phyloP scores from a whole-genome alignment of 2,888 invertebrate species.

The Eupithecia pulchellata region DNA sequence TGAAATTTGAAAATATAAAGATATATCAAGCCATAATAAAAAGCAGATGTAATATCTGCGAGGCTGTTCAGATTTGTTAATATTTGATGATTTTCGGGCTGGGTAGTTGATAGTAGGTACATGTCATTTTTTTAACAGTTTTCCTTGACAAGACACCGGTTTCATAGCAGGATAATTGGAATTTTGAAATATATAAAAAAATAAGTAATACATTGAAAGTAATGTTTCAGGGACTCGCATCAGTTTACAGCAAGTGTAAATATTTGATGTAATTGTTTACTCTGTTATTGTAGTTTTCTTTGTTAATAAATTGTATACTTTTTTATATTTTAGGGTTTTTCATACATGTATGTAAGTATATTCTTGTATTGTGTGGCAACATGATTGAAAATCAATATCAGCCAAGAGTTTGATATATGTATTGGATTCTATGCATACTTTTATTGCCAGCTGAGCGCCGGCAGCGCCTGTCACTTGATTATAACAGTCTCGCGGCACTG shows the following conservation, averaged over 20 bases:
- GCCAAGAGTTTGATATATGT: constrained; percentile 30
- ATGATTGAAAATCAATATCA: constrained; percentile 48
- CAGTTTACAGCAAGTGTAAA: too few relatives aligned
- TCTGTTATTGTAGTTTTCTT: too few relatives aligned
- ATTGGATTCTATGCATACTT: constrained; percentile 63
- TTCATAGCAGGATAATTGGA: background rate
- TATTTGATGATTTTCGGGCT: background rate
- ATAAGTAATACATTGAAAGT: background rate
- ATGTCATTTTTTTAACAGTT: background rate
- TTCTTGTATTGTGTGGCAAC: constrained; percentile 8
- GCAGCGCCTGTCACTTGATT: constrained; percentile 83
- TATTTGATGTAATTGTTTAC: too few relatives aligned
- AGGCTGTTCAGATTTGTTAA: background rate
- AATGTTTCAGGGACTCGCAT: background rate
- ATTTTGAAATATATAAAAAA: background rate
- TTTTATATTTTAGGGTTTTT: too few relatives aligned
- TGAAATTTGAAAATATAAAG: too few relatives aligned
- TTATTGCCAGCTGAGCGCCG: constrained; percentile 82
- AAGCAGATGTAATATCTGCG: background rate
- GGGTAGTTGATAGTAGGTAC: background rate
- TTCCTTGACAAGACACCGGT: background rate
- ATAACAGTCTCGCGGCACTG: constrained; percentile 72
- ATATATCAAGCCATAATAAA: background rate
- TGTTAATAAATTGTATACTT: too few relatives aligned
- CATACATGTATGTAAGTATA: background rate